These are phyloP conservation scores for Formica aserva DNA, from an alignment of 2,888 invertebrate species.

Conservation along the genomic window DNA sequence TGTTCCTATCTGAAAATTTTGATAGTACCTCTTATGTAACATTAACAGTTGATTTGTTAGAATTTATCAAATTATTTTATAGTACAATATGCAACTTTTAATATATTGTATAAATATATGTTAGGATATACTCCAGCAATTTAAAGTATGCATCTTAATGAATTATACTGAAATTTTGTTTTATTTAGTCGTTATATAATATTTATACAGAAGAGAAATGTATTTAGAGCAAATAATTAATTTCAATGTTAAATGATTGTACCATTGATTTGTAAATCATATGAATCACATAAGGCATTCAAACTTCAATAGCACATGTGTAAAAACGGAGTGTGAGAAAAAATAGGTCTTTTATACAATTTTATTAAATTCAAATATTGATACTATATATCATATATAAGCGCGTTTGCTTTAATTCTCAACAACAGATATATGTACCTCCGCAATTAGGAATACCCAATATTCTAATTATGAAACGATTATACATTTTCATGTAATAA, in stretches of 20 bases:
- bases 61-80: slow-evolving; percentile 38
- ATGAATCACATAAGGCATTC: slow-evolving; percentile 4
- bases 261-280: slow-evolving; percentile 44
- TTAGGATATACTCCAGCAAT: slow-evolving; percentile 30
- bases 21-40: slow-evolving; percentile 44
- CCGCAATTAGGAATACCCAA: slow-evolving; percentile 50
- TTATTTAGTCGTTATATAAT: slow-evolving; percentile 11
- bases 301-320: slow-evolving; percentile 25
- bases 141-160: slow-evolving; percentile 21
- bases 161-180: slow-evolving; percentile 15
- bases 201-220: slow-evolving; percentile 10
- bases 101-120: slow-evolving; percentile 24
- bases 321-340: slow-evolving; percentile 46
- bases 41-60: slow-evolving; percentile 30
- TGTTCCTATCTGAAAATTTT: slow-evolving; percentile 55
- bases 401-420: slow-evolving; percentile 59
- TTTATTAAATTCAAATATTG: slow-evolving; percentile 66
- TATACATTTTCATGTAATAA: slow-evolving; percentile 72
- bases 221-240: slow-evolving; percentile 55
- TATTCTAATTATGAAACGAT: slow-evolving; percentile 62
- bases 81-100: slow-evolving; percentile 32
- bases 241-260: slow-evolving; percentile 43
- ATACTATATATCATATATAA: slow-evolving; percentile 45
- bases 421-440: slow-evolving; percentile 36
- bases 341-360: slow-evolving; percentile 66